phyloP scores from a whole-genome alignment of 2,888 invertebrate species.

The Hydroisotoma schaefferi region DNA sequence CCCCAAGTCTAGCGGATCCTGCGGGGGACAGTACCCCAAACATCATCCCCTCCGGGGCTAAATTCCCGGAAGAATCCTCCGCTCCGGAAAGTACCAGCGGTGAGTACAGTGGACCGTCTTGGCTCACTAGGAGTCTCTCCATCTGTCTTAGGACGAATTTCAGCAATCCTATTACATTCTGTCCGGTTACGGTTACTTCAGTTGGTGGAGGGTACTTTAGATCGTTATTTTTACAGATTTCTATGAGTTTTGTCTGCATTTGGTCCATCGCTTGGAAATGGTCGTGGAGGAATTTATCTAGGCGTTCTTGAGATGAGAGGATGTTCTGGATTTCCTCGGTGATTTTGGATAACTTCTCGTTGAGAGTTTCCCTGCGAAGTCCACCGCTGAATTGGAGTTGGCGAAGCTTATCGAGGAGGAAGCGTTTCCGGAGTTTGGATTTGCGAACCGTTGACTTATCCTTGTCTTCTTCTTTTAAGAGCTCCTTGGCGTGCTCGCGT shows the following conservation, averaged over 20 bases:
- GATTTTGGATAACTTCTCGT: slow-evolving; percentile 29
- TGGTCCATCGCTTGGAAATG: slow-evolving; percentile 40
- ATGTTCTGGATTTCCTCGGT: slow-evolving; percentile 32
- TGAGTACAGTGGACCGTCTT: neutral
- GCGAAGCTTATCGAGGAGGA: slow-evolving; percentile 42
- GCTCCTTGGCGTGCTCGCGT: slow-evolving; percentile 38
- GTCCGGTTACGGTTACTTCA: slow-evolving; percentile 21
- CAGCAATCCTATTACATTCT: slow-evolving; percentile 9
- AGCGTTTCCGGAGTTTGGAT: slow-evolving; percentile 42
- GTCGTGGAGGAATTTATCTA: slow-evolving; percentile 35
- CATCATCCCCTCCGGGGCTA: neutral
- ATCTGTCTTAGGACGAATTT: slow-evolving; percentile 7
- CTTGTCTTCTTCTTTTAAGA: slow-evolving; percentile 34
- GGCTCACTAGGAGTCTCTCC: neutral
- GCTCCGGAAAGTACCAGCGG: slow-evolving; percentile 13
- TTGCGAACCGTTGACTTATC: slow-evolving; percentile 43
- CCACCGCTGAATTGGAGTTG: slow-evolving; percentile 47
- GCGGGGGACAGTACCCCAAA: slow-evolving; percentile 2
- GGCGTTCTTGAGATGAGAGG: slow-evolving; percentile 14
- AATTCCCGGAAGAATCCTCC: neutral
- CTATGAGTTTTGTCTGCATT: slow-evolving; percentile 38
- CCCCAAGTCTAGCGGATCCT: neutral
- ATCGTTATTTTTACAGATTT: slow-evolving; percentile 39
- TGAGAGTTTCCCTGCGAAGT: slow-evolving; percentile 39
- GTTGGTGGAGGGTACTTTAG: slow-evolving; percentile 8